Evolutionary conservation across 1,140 invertebrate species (phyloP).

Genomic region (Periplaneta americana): DNA sequence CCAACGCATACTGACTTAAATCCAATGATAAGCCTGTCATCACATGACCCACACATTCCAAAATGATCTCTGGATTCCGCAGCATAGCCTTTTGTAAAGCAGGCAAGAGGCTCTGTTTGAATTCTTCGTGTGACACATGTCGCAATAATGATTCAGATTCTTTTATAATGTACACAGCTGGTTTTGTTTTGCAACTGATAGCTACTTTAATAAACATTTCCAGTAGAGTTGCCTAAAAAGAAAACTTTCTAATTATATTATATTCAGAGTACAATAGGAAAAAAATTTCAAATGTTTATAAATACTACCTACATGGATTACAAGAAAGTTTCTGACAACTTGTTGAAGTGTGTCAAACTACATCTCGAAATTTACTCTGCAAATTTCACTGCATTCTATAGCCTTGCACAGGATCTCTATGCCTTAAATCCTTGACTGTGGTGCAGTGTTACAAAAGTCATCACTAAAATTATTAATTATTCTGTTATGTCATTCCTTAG

Average conservation of each 20-base stretch:
- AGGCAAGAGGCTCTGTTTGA: conserved; percentile 70
- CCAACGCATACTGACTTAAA: conserved; percentile 70
- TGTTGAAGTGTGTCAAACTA: too few relatives aligned
- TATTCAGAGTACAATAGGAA: too few relatives aligned
- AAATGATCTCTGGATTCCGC: conserved; percentile 87
- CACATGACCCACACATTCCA: conserved; percentile 72
- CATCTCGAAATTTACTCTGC: too few relatives aligned
- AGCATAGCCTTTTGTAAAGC: conserved; percentile 87
- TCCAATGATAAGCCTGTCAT: conserved; percentile 66
- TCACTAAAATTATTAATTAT: too few relatives aligned
- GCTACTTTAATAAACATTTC: conserved; percentile 75
- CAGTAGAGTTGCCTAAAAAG: conserved; percentile 52
- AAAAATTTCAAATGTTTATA: too few relatives aligned
- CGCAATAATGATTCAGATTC: conserved; percentile 58
- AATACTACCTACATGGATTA: too few relatives aligned
- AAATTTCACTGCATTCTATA: too few relatives aligned
- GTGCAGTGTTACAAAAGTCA: too few relatives aligned
- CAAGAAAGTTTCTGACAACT: too few relatives aligned
- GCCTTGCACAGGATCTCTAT: too few relatives aligned
- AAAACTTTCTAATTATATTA: conserved; percentile 13
- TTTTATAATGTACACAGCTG: conserved; percentile 58
- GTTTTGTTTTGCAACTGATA: conserved; percentile 72
- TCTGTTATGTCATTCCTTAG: too few relatives aligned
- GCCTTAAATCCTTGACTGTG: too few relatives aligned
- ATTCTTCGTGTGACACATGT: conserved; percentile 63